These are phyloP conservation scores for Onthophagus sagittarius DNA, from an alignment of 2,888 invertebrate species.

Conservation along the genomic window DNA sequence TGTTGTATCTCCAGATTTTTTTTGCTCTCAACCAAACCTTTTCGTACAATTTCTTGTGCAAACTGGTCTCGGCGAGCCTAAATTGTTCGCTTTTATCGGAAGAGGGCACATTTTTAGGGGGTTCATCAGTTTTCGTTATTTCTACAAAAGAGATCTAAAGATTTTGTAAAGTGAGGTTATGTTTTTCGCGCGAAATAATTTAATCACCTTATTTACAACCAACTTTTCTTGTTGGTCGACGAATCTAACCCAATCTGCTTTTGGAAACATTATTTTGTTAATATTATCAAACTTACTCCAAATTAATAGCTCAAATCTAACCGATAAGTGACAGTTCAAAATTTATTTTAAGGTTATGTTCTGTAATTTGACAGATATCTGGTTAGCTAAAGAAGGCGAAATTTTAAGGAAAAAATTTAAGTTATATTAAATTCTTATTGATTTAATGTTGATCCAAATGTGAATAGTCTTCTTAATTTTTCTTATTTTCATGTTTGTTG, in stretches of 20 bases:
- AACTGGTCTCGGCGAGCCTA: slow-evolving; percentile 78
- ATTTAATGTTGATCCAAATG: slow-evolving; percentile 77
- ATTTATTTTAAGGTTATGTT: background rate
- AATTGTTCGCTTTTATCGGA: slow-evolving; percentile 47
- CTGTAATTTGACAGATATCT: background rate
- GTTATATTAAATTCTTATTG: background rate
- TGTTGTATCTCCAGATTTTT: slow-evolving; percentile 86
- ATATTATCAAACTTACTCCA: background rate
- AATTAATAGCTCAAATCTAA: background rate
- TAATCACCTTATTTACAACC: slow-evolving; percentile 44
- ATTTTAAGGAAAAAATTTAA: background rate
- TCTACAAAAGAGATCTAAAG: slow-evolving; percentile 28
- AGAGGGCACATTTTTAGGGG: slow-evolving; percentile 36
- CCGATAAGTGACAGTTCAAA: background rate
- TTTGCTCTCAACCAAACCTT: slow-evolving; percentile 82
- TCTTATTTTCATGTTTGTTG: slow-evolving; percentile 84
- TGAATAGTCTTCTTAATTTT: slow-evolving; percentile 78
- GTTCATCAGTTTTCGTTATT: slow-evolving; percentile 22
- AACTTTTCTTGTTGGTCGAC: slow-evolving; percentile 51
- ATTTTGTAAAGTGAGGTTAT: slow-evolving; percentile 20
- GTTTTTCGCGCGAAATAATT: background rate
- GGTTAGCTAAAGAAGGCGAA: background rate
- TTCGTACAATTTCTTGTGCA: slow-evolving; percentile 82
- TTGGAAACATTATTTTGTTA: slow-evolving; percentile 38
- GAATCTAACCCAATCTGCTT: slow-evolving; percentile 53